Base-by-base conservation (phyloP, 2,888 invertebrate species). In the Cosmopolites sordidus region DNA sequence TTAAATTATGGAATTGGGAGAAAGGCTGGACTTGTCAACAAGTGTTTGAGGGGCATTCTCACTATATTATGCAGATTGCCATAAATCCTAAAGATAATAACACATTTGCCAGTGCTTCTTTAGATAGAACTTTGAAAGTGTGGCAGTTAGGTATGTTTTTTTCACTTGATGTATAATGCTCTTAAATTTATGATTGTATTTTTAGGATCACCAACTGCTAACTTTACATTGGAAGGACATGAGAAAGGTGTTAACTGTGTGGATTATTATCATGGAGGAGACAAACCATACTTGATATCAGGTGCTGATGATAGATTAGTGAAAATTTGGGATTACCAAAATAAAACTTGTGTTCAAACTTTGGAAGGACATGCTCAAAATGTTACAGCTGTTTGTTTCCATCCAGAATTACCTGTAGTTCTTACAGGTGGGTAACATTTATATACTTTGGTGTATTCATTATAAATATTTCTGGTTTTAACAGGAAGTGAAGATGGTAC, bases 1-100 rank as follows among this genome's bases (percentile, higher is more conserved):
- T 99, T 59, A 99, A 99, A 74, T 75, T 99, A 54, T 99, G 99
- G 99, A 99, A 99, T 74, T 99, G 99, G 99, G 99, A 99, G 48
- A 96, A 97, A 71, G 84, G 91, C 67, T 99, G 98, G 98, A 83
- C 89, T 0, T 94, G 96, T 66, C 97, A 98, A 70, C 97, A 99
- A 73, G 92, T 96, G 11, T 99, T 99, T 71, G 99, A 99, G 71
- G 98, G 98, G 0, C 99, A 99, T 77, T 92, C 95, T 0, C 99
- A 99, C 75, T 99, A 99, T 70, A 96, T 99, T 1, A 99, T 99
- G 99, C 98, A 99, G 75, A 90, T 99, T 64, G 97, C 96, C 0
- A 91, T 99, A 68, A 99, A 99, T 76, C 99, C 99, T 0, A 99
- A 99, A 74, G 99, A 99, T 72, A 99, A 98, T 75, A 99, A 99